Evolutionary conservation across 2,888 invertebrate species (phyloP).

Genomic region (Sinodicranocentrus sp.): DNA sequence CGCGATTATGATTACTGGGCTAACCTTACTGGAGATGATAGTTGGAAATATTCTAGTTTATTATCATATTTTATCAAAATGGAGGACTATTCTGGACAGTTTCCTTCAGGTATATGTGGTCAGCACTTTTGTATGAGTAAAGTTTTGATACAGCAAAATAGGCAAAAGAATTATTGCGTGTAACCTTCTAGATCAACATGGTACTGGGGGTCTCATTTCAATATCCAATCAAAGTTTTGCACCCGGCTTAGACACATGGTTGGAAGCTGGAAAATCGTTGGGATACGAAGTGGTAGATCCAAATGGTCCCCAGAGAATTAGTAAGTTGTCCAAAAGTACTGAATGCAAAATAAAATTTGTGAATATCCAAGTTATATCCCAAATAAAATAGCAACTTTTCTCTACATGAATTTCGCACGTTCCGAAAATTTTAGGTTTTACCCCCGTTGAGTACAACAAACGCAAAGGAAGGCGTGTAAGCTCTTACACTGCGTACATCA

Average conservation of each 20-base stretch:
- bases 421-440: constrained; percentile 39
- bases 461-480: constrained; percentile 44
- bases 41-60: constrained; percentile 51
- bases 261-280: constrained; percentile 51
- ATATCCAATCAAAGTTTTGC: constrained; percentile 39
- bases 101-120: constrained; percentile 32
- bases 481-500: constrained; percentile 52
- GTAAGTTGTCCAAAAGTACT: background rate
- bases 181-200: constrained; percentile 67
- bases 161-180: no score
- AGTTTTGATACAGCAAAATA: background rate
- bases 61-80: constrained; percentile 42
- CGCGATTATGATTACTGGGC: constrained; percentile 61
- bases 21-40: constrained; percentile 39
- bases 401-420: background rate
- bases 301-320: constrained; percentile 53
- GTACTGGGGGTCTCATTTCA: constrained; percentile 30
- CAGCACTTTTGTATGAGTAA: background rate
- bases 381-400: background rate
- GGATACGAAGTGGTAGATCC: constrained; percentile 46
- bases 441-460: constrained; percentile 58
- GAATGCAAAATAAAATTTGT: background rate
- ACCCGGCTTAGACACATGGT: constrained; percentile 31
- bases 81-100: constrained; percentile 57
- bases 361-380: no score